phyloP scores from a whole-genome alignment of 1,140 invertebrate genomes.

The Lasioglossum baleicum region DNA sequence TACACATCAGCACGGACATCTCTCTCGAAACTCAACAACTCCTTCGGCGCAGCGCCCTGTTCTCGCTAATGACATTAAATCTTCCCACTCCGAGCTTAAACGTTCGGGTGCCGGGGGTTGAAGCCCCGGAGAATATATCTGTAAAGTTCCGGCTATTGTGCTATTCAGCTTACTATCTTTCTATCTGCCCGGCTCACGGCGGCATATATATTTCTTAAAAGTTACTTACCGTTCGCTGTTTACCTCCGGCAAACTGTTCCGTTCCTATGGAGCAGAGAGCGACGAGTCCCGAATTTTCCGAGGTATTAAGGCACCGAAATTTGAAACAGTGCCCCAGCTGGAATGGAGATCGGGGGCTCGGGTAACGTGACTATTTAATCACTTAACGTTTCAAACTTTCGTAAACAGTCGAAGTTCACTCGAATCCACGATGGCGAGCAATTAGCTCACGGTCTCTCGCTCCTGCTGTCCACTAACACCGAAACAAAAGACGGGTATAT shows the following conservation, averaged over 20 bases:
- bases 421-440: neutral
- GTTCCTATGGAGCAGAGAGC: too few species aligned
- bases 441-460: neutral
- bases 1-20: neutral
- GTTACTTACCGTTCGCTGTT: neutral
- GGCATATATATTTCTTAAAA: slow-evolving; percentile 4
- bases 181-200: neutral
- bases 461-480: neutral
- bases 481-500: neutral
- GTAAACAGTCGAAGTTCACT: neutral
- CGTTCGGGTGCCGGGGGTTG: neutral
- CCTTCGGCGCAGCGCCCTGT: neutral
- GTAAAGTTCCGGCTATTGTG: neutral
- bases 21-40: neutral
- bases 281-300: neutral
- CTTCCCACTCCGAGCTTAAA: neutral
- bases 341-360: neutral
- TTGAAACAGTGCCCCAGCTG: neutral
- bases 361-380: slow-evolving; percentile 3
- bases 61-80: slow-evolving; percentile 10
- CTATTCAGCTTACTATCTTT: neutral
- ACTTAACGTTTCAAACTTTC: neutral
- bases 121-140: neutral
- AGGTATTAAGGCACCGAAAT: neutral
- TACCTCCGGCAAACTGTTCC: neutral